Base-by-base conservation (phyloP, 1,140 invertebrate genomes). In the Tetragnatha versicolor region DNA sequence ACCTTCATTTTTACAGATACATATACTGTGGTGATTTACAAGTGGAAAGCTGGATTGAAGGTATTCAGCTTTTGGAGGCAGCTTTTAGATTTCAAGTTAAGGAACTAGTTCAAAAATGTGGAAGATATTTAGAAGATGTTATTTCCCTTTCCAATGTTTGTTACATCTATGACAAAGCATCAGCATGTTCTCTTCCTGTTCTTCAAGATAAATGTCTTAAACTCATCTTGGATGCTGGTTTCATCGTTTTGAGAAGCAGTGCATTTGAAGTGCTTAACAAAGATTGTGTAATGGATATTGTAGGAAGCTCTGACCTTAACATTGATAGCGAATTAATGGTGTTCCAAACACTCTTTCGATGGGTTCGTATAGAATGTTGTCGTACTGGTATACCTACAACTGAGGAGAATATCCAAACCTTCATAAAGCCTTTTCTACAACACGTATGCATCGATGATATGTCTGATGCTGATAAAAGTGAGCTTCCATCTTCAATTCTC, bases 381-480 rank as follows among this genome's bases (percentile, higher is more conserved):
- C 29, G 73, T 3, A 35, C 35, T 12, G 61, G 73, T 9, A 10
- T 63, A n/a, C 20, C 9, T 20, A 45, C 55, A 1, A 66, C 60
- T 17, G 60, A 77, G 45, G 49, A 45, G 17, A 66, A 65, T 33
- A 77, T 77, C n/a, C 39, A 53, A 39, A 37, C 2, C 3, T 27
- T 22, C 9, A 27, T 77, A n/a, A 33, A 77, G 29, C 73, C 73
- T 20, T 77, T 77, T 33, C 61, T 77, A 14, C 39, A 66, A 20
- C 53, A 66, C 45, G 60, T 77, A 20, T 77, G 73, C 14, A 49
- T 77, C 35, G 73, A 77, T 45, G 73, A 77, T 22, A 77, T 77
- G 73, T 77, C 73, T 17, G 73, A 77, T 45, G 42, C 73, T 42
- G 73, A 77, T 9, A 77, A 77, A 66, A 55, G 60, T 42, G 73